These are phyloP conservation scores for Epicauta chinensis DNA, from an alignment of 1,140 invertebrate species.

Conservation along the genomic window DNA sequence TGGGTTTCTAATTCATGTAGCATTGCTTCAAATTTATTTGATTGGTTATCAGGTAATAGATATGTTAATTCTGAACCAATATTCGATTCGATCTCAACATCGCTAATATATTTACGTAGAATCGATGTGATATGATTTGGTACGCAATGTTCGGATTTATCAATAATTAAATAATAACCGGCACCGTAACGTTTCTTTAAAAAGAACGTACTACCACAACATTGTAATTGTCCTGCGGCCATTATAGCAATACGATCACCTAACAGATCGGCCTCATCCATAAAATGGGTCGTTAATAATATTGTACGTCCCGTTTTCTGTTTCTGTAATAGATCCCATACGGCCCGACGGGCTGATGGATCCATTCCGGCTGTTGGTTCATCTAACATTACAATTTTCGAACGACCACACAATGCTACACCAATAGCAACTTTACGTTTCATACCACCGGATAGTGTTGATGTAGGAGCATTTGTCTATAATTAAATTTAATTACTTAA, in stretches of 20 bases:
- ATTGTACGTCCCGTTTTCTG: constrained; percentile 56
- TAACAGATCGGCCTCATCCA: constrained; percentile 95
- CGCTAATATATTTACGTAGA: constrained; percentile 20
- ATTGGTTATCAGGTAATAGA: constrained; percentile 24
- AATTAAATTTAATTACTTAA: too few relatives aligned
- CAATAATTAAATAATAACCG: constrained; percentile 53
- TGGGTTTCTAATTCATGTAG: constrained; percentile 62
- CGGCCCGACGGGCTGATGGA: constrained; percentile 78
- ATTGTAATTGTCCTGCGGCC: constrained; percentile 69
- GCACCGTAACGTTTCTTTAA: constrained; percentile 80
- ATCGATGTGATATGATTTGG: constrained; percentile 31
- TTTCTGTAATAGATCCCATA: constrained; percentile 77
- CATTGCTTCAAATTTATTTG: constrained; percentile 52
- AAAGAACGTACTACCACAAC: constrained; percentile 79
- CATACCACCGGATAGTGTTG: constrained; percentile 78
- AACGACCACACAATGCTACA: constrained; percentile 66
- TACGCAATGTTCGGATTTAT: constrained; percentile 47
- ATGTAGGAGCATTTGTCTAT: constrained; percentile 44
- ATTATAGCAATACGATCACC: constrained; percentile 91
- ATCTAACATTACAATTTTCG: constrained; percentile 72
- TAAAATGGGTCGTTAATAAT: constrained; percentile 90
- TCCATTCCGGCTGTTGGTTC: constrained; percentile 96
- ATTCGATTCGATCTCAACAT: constrained; percentile 26
- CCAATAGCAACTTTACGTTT: constrained; percentile 74
- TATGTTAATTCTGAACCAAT: constrained; percentile 30